Conservation (phyloP, 1,140 invertebrate genomes). For the Micrasema minimum region DNA sequence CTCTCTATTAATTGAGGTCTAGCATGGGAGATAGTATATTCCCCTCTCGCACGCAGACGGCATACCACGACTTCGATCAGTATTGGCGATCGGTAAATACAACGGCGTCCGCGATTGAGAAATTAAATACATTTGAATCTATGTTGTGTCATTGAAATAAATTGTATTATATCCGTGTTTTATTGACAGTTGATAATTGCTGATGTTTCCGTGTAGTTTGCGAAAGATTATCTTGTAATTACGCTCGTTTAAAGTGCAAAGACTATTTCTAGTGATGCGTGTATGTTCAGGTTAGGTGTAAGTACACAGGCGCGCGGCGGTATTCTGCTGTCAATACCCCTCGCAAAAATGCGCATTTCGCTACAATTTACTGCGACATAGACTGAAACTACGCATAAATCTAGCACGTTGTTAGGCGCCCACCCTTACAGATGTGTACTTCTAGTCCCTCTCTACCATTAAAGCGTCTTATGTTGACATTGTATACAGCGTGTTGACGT, state of each 20-base stretch:
- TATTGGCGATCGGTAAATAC: slow-evolving; percentile 45
- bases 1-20: no score
- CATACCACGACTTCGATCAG: slow-evolving; percentile 35
- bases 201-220: background rate
- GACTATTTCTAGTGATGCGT: background rate
- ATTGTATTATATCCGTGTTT: background rate
- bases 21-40: background rate
- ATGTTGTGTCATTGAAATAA: slow-evolving; percentile 19
- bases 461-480: no score
- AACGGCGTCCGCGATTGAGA: slow-evolving; percentile 34
- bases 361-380: no score
- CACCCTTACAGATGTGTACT: no score
- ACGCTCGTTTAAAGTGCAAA: background rate
- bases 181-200: slow-evolving; percentile 2
- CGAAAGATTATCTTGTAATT: slow-evolving; percentile 2
- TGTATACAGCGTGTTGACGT: no score
- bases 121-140: slow-evolving; percentile 48
- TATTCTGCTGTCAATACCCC: slow-evolving; percentile 38
- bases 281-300: slow-evolving; percentile 40
- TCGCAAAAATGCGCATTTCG: slow-evolving; percentile 17
- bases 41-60: slow-evolving; percentile 33
- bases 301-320: slow-evolving; percentile 43
- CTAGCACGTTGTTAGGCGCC: no score
- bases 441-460: no score
- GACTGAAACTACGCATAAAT: no score